Evolutionary conservation across 1,140 invertebrate genomes (phyloP).

Genomic region (Drosophila rhopaloa): DNA sequence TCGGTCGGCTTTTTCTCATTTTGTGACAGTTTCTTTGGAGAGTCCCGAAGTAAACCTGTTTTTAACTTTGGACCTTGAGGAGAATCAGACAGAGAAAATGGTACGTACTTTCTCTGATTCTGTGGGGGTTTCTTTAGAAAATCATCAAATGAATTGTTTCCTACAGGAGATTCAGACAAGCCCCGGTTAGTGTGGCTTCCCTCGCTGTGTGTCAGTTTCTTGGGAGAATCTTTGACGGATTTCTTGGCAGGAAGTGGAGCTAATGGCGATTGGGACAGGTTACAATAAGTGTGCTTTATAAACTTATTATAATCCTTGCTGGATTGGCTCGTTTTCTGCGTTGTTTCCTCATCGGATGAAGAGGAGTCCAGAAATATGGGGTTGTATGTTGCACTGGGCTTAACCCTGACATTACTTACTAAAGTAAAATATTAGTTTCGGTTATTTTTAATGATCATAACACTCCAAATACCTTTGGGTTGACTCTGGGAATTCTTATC

Average conservation of each 20-base stretch:
- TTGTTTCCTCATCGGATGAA: conserved; percentile 71
- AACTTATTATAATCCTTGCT: conserved; percentile 17
- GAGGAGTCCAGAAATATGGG: conserved; percentile 80
- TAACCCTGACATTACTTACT: conserved; percentile 18
- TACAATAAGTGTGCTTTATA: conserved; percentile 51
- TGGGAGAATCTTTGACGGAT: background rate
- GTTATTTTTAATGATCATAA: background rate
- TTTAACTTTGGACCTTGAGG: background rate
- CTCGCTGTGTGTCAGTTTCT: background rate
- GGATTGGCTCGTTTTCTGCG: conserved; percentile 3
- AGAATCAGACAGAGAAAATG: background rate
- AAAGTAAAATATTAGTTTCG: background rate
- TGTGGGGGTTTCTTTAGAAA: background rate
- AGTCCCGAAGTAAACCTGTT: conserved; percentile 3
- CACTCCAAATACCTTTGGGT: conserved; percentile 1
- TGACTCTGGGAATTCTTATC: conserved; percentile 29
- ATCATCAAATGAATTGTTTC: background rate
- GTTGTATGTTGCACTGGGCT: conserved; percentile 50
- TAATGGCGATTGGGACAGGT: conserved; percentile 53
- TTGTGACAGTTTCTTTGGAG: background rate
- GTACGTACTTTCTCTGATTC: background rate
- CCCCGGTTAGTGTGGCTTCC: background rate
- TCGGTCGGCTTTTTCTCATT: background rate
- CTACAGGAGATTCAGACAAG: conserved; percentile 1
- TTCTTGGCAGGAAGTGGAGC: conserved; percentile 22